A percentile compares a stretch with the other conserved stretches of the same genome.
These are phyloP conservation scores for Hippasteria phrygiana DNA, from an alignment of 53 echinoderm and acorn worm species.

Conservation along the genomic window DNA sequence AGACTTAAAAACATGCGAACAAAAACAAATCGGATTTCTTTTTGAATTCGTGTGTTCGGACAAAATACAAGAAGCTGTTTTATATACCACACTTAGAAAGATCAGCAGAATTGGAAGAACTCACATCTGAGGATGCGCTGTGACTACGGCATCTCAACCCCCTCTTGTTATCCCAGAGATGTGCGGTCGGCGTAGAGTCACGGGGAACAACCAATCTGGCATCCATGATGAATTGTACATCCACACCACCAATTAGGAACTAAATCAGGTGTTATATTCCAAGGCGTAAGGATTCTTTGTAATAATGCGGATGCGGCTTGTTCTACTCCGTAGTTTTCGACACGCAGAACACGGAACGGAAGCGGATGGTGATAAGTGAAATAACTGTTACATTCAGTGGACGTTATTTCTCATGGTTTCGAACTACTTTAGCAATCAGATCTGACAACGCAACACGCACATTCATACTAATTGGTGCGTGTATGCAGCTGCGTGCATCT, in stretches of 20 bases:
- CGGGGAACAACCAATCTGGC: constrained; percentile 16
- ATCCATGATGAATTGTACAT: constrained; percentile 27
- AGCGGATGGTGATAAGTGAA: too few relatives aligned
- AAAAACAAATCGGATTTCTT: too few relatives aligned
- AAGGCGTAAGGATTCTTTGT: not conserved
- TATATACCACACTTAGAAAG: not conserved
- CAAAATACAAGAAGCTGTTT: too few relatives aligned
- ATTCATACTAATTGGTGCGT: not conserved
- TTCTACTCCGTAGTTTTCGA: too few relatives aligned
- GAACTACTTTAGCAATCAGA: too few relatives aligned
- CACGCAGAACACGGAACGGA: too few relatives aligned
- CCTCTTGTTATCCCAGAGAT: constrained; percentile 59
- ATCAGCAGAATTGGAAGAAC: not conserved
- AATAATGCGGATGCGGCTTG: not conserved
- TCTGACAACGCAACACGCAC: not conserved
- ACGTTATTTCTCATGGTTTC: too few relatives aligned
- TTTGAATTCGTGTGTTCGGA: too few relatives aligned
- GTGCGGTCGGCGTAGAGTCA: constrained; percentile 24
- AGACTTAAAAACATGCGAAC: too few relatives aligned
- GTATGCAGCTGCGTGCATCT: not conserved
- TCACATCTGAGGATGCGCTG: constrained; percentile 62
- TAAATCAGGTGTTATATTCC: not conserved
- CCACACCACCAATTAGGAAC: not conserved
- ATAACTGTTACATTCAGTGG: too few relatives aligned
- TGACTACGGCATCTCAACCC: constrained; percentile 45